These are phyloP conservation scores for Dugesia japonica DNA, from an alignment of 2,888 invertebrate genomes.

Conservation along the genomic window DNA sequence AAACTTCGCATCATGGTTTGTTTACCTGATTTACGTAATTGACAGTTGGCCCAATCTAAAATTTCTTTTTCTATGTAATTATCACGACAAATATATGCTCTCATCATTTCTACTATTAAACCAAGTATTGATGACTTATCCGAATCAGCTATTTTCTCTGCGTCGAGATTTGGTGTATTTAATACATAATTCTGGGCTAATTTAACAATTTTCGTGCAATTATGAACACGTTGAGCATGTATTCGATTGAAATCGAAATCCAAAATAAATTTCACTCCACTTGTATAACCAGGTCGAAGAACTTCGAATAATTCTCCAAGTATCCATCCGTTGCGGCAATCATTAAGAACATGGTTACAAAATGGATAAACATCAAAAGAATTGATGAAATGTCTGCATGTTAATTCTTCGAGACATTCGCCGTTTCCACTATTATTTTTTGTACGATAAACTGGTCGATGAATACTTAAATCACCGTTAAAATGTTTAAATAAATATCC, in stretches of 20 bases:
- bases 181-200: background rate
- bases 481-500: slow-evolving; percentile 10
- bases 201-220: slow-evolving; percentile 6
- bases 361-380: background rate
- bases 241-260: background rate
- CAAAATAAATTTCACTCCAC: background rate
- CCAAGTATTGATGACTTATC: background rate
- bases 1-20: background rate
- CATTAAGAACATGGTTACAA: background rate
- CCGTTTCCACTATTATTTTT: background rate
- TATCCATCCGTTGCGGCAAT: slow-evolving; percentile 1
- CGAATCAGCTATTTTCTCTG: slow-evolving; percentile 4
- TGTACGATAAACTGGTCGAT: background rate
- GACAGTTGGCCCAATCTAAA: slow-evolving; percentile 6
- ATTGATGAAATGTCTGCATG: background rate
- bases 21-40: background rate
- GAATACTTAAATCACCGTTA: background rate
- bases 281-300: background rate
- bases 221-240: background rate
- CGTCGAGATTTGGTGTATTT: background rate
- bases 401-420: slow-evolving; percentile 6
- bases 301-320: background rate
- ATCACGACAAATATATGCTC: background rate
- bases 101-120: background rate
- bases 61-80: background rate